Base-by-base conservation (phyloP, 2,797 vertebrate species). In the Paratrypauchen microcephalus region DNA sequence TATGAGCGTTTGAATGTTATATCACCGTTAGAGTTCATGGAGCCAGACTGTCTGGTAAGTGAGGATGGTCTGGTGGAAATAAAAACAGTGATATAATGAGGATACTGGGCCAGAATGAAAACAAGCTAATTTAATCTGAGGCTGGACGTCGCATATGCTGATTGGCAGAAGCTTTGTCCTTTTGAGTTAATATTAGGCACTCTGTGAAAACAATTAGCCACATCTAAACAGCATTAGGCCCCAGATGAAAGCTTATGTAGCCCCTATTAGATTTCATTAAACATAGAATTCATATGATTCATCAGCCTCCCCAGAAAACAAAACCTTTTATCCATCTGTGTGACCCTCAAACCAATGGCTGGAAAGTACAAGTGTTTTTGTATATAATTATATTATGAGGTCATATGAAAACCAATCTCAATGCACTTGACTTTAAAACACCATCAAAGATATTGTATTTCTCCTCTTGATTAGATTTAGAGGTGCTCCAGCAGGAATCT, bases 11-110 rank as follows among this genome's bases (percentile, higher is more conserved):
- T 59, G 57, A 75, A 52, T 68, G 47, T 50, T 77, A 71, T 72
- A 62, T 71, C 60, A 59, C 54, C 69, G 73, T 70, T 59, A 73
- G 68, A 80, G 79, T 79, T 77, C 54, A 66, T 55, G 78, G 82
- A 80, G 86, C 83, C 87, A 65, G 62, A 72, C 69, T 65, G 89
- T 89, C 84, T 88, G 78, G 55, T 70, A 71, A 67, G 58, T 60
- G 47, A 62, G 59, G 72, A 85, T 75, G 83, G 79, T 83, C 78
- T 83, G 77, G 58, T 7, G 30, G 60, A 82, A 84, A 73, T 62
- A 60, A 41, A 84, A 45, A 72, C 55, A 18, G 66, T 77, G 70
- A 81, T 86, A 70, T 60, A 72, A 84, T 85, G 72, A 78, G 52
- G 57, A 71, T 77, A 45, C 65, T 70, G 74, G 56, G 77, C 64